Evolutionary conservation across 2,888 invertebrate species (phyloP).

Genomic region (Cryptocephalus primarius): DNA sequence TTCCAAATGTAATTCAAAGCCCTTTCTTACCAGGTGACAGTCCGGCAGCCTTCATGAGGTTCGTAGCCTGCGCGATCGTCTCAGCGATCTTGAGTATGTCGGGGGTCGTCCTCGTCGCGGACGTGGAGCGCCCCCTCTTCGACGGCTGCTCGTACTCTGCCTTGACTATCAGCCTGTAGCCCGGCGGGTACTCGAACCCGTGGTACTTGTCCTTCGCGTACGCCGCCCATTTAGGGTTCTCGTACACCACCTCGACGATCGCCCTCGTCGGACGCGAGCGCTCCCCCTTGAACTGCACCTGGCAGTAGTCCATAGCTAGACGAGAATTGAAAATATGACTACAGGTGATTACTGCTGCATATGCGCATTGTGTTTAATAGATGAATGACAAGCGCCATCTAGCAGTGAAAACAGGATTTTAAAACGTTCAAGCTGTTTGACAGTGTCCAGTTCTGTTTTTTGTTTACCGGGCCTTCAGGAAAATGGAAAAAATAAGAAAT

Average conservation of each 20-base stretch:
- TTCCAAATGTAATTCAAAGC: no score
- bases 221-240: constrained; percentile 56
- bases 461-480: no score
- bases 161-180: constrained; percentile 66
- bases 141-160: constrained; percentile 39
- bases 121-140: no score
- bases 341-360: no score
- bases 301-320: constrained; percentile 48
- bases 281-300: constrained; percentile 39
- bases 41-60: constrained; percentile 37
- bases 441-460: no score
- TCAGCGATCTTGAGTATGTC: constrained; percentile 59
- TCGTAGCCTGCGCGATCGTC: constrained; percentile 66
- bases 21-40: constrained; percentile 26
- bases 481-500: no score
- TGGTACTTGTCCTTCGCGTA: constrained; percentile 79
- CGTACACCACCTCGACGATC: constrained; percentile 59
- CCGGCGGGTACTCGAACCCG: constrained; percentile 86
- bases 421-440: no score
- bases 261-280: constrained; percentile 41
- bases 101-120: constrained; percentile 16
- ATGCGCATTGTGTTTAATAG: no score
- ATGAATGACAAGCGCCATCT: no score
- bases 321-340: background rate
- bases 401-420: no score